A percentile compares a stretch with the other conserved stretches of the same genome.
Evolutionary conservation across 92 coral and sea anemone genomes (phyloP).

Genomic region (Isaurus tuberculatus): DNA sequence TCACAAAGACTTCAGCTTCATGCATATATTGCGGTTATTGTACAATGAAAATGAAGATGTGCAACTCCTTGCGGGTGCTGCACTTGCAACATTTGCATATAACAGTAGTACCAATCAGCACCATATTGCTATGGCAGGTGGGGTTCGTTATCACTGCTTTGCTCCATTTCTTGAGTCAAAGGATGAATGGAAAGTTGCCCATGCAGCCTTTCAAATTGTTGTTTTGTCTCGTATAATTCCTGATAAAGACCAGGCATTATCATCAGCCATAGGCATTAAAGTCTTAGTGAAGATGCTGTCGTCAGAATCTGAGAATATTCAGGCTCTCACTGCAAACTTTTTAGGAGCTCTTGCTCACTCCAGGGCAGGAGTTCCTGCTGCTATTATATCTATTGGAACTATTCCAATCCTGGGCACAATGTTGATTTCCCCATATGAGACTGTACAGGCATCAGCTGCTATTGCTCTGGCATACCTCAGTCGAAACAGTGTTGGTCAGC

Average conservation of each 20-base stretch:
- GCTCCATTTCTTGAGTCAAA: slow-evolving; percentile 76
- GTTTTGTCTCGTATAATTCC: slow-evolving; percentile 92
- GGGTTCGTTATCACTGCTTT: slow-evolving; percentile 83
- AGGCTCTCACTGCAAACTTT: slow-evolving; percentile 87
- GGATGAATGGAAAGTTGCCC: slow-evolving; percentile 70
- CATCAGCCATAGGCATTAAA: slow-evolving; percentile 92
- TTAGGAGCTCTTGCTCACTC: slow-evolving; percentile 96
- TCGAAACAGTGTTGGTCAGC: slow-evolving; percentile 88
- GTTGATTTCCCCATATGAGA: slow-evolving; percentile 84
- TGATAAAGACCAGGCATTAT: slow-evolving; percentile 89
- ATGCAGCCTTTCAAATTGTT: slow-evolving; percentile 92
- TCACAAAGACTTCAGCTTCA: slow-evolving; percentile 82
- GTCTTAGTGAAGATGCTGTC: slow-evolving; percentile 78
- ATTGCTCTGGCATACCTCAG: slow-evolving; percentile 95
- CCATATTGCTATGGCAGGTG: slow-evolving; percentile 86
- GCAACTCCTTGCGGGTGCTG: slow-evolving; percentile 85
- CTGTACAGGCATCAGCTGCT: slow-evolving; percentile 90
- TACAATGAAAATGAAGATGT: slow-evolving; percentile 82
- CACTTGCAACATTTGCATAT: slow-evolving; percentile 90
- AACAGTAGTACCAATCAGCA: slow-evolving; percentile 90
- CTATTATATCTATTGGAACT: slow-evolving; percentile 92
- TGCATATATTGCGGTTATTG: slow-evolving; percentile 78
- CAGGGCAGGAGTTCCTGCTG: slow-evolving; percentile 97
- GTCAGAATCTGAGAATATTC: slow-evolving; percentile 77
- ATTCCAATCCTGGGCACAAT: slow-evolving; percentile 76